phyloP scores from a whole-genome alignment of 2,888 invertebrate species.

The Galerucella pusilla region DNA sequence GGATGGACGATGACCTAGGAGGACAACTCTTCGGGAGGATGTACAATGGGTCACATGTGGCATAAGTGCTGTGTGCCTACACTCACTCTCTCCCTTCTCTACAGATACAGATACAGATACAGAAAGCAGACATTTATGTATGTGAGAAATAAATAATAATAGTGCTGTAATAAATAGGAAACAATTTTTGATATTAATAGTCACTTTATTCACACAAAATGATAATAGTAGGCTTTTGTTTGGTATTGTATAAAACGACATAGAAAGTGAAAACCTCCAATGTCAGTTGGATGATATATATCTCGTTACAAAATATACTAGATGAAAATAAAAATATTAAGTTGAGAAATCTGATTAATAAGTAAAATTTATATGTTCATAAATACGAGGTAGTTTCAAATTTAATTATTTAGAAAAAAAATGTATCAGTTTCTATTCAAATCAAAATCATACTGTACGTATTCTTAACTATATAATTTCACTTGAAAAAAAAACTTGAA shows the following conservation, averaged over 20 bases:
- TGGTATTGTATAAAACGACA: slow-evolving; percentile 21
- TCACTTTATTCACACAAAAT: slow-evolving; percentile 22
- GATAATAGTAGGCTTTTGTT: slow-evolving; percentile 20
- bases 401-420: neutral
- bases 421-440: neutral
- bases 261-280: slow-evolving; percentile 28
- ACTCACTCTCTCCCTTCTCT: too few species aligned
- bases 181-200: slow-evolving; percentile 26
- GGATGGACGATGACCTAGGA: too few species aligned
- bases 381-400: neutral
- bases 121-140: neutral
- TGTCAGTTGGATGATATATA: slow-evolving; percentile 7
- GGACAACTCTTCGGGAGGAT: too few species aligned
- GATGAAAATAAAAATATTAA: neutral
- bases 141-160: slow-evolving; percentile 24
- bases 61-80: too few species aligned
- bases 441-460: slow-evolving; percentile 5
- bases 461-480: slow-evolving; percentile 15
- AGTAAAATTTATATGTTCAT: neutral
- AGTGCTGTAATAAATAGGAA: slow-evolving; percentile 31
- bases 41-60: too few species aligned
- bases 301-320: slow-evolving; percentile 14
- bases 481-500: slow-evolving; percentile 27
- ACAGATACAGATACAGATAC: too few species aligned
- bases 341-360: slow-evolving; percentile 1